Percentiles rank a stretch among this genome's conserved stretches.
These are phyloP conservation scores for Aurelia aurita complex sp. Pacific DNA, from an alignment of 30 jellyfish, hydroid and myxozoan genomes.

Conservation along the genomic window DNA sequence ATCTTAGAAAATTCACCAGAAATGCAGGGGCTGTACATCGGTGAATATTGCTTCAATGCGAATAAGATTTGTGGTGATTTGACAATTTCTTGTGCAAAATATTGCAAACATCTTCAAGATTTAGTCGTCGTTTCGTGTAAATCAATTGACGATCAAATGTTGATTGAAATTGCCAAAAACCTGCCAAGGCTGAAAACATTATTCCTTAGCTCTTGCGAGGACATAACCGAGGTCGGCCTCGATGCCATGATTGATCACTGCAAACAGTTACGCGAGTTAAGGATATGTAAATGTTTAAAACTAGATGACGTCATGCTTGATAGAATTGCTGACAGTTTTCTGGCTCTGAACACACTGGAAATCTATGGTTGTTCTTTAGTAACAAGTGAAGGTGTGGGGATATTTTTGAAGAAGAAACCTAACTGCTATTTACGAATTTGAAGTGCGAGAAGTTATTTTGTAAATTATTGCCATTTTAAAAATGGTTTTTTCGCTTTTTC, in stretches of 20 bases:
- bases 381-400: constrained; percentile 18
- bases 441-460: no score
- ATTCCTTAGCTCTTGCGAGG: constrained; percentile 39
- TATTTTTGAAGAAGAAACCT: constrained; percentile 20
- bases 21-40: constrained; percentile 7
- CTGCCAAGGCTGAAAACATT: constrained; percentile 28
- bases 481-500: no score
- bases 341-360: constrained; percentile 2
- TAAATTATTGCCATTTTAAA: no score
- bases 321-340: neutral
- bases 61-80: constrained; percentile 23
- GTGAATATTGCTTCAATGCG: constrained; percentile 51
- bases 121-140: constrained; percentile 33
- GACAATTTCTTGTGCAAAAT: constrained; percentile 10
- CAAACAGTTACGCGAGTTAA: constrained; percentile 6
- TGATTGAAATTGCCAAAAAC: constrained; percentile 22
- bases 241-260: neutral
- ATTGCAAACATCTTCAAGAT: constrained; percentile 29
- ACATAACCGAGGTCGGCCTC: constrained; percentile 30
- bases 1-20: constrained; percentile 25
- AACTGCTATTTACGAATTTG: constrained; percentile 25
- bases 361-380: constrained; percentile 35
- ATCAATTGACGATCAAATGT: constrained; percentile 22
- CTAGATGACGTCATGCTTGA: constrained; percentile 24
- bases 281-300: constrained; percentile 35